These are phyloP conservation scores for Keiferia lycopersicella DNA, from an alignment of 2,888 invertebrate genomes.

Conservation along the genomic window DNA sequence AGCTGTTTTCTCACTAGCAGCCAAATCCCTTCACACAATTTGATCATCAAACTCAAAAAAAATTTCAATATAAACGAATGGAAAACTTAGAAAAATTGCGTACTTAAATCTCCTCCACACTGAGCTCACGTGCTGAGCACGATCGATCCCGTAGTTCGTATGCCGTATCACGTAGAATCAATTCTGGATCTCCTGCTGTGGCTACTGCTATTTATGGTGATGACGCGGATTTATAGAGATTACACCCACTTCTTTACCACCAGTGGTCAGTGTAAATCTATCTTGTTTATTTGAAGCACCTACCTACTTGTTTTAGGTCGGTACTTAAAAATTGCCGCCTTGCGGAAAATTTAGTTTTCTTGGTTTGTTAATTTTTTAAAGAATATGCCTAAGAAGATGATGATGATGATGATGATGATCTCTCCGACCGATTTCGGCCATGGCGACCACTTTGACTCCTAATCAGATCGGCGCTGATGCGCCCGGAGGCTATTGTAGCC, in stretches of 20 bases:
- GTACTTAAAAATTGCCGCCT: neutral
- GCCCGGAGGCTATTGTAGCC: too few relatives aligned
- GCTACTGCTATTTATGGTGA: slow-evolving; percentile 71
- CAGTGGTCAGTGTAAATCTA: neutral
- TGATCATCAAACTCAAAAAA: too few relatives aligned
- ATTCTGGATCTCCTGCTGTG: slow-evolving; percentile 74
- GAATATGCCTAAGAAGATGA: too few relatives aligned
- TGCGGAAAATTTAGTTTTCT: too few relatives aligned
- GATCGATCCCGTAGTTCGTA: slow-evolving; percentile 59
- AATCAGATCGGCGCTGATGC: too few relatives aligned
- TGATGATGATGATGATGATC: too few relatives aligned
- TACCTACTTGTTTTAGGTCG: neutral
- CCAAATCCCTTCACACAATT: too few relatives aligned
- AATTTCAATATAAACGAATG: too few relatives aligned
- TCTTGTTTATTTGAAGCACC: neutral
- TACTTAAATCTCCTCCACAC: neutral
- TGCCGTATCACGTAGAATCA: slow-evolving; percentile 73
- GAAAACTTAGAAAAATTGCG: neutral
- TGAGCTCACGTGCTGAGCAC: slow-evolving; percentile 41
- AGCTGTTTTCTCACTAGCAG: too few relatives aligned
- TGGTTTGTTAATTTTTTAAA: too few relatives aligned
- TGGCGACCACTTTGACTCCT: too few relatives aligned
- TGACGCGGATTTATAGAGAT: slow-evolving; percentile 68
- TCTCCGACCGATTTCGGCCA: too few relatives aligned
- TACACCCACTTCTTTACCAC: slow-evolving; percentile 50